Conservation (phyloP, 2,113 vertebrate genomes). For the Tapirus terrestris region DNA sequence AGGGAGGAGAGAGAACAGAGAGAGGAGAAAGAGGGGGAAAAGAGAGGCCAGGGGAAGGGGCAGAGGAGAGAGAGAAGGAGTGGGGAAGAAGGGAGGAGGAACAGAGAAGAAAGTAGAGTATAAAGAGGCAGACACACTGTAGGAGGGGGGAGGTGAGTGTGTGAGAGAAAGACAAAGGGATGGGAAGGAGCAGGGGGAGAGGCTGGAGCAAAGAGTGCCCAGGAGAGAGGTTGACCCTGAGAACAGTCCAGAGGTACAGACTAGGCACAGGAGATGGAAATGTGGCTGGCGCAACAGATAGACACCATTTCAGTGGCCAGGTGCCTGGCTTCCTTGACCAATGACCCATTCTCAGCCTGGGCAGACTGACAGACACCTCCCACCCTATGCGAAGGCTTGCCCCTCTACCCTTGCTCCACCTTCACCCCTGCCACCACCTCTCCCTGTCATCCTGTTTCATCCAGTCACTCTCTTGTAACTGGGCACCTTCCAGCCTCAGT, state of each 20-base stretch:
- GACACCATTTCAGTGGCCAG: background rate
- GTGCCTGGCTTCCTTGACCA: background rate
- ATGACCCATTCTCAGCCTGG: background rate
- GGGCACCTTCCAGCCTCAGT: constrained; percentile 50
- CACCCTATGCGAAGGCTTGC: background rate
- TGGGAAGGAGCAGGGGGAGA: background rate
- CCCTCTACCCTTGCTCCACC: background rate
- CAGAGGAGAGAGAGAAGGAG: background rate
- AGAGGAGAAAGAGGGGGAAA: background rate
- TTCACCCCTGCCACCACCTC: background rate
- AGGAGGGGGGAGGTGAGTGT: constrained; percentile 30
- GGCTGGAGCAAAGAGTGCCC: background rate
- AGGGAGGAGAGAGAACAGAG: background rate
- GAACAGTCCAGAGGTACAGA: constrained; percentile 35
- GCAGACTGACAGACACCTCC: background rate
- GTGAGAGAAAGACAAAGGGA: constrained; percentile 58
- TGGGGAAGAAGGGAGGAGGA: background rate
- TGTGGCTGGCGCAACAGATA: background rate
- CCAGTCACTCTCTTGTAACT: background rate
- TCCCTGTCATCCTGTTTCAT: background rate
- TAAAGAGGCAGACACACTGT: background rate
- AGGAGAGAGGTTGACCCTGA: constrained; percentile 38
- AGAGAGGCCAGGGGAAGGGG: background rate
- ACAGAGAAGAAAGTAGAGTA: constrained; percentile 3
- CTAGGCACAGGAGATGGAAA: background rate